Conservation (phyloP, 1,140 invertebrate genomes). For the Pseudomyrmex cubaensis region DNA sequence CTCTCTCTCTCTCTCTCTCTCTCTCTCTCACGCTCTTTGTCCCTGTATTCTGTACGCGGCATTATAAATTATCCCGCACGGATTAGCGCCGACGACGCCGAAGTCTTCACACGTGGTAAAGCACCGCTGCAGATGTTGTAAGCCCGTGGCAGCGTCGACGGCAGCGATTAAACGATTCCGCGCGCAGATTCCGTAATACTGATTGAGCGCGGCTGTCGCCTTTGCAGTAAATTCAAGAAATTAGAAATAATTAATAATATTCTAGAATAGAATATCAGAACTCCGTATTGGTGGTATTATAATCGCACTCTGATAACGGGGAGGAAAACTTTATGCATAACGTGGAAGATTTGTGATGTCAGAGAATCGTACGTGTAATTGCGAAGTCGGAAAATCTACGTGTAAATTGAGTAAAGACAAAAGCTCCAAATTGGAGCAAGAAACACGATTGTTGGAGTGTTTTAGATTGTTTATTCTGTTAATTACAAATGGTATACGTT, state of each 20-base stretch:
- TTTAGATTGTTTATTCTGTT: too few relatives aligned
- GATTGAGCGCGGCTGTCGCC: neutral
- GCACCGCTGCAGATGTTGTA: neutral
- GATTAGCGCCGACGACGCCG: neutral
- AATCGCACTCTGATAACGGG: too few relatives aligned
- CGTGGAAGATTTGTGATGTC: neutral
- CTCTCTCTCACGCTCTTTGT: neutral
- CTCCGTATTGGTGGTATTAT: too few relatives aligned
- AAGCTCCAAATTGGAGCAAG: too few relatives aligned
- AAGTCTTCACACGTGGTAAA: constrained; percentile 15
- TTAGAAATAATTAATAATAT: neutral
- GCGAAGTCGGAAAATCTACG: neutral
- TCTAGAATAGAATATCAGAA: neutral
- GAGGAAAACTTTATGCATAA: neutral
- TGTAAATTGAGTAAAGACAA: neutral
- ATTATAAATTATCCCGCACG: constrained; percentile 25
- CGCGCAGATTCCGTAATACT: constrained; percentile 9
- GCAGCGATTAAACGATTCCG: constrained; percentile 3
- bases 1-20: neutral
- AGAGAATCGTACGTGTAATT: neutral
- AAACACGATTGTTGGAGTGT: too few relatives aligned
- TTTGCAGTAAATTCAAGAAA: constrained; percentile 1
- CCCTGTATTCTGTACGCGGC: neutral
- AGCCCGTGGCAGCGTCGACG: neutral
- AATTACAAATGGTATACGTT: too few relatives aligned